Percentiles rank a stretch among this genome's conserved stretches.
phyloP scores from a whole-genome alignment of 1,140 invertebrate genomes.

The Cheumatopsyche charites region DNA sequence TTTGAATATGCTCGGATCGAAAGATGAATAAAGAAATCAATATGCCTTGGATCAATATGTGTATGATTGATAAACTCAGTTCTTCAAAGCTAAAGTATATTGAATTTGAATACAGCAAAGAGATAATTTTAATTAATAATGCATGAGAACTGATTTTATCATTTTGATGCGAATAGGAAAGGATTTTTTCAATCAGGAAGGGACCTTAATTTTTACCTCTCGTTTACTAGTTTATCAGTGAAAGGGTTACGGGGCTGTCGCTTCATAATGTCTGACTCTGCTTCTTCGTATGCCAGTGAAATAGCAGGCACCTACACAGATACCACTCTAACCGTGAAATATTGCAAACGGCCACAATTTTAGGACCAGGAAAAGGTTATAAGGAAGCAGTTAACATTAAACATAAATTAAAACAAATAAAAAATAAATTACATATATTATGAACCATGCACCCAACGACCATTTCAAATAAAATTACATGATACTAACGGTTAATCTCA shows the following conservation, averaged over 20 bases:
- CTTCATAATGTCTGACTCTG: conserved; percentile 99
- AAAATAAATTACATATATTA: conserved; percentile 2
- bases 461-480: background rate
- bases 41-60: background rate
- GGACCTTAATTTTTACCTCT: conserved; percentile 77
- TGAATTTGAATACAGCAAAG: background rate
- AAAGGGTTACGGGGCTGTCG: conserved; percentile 96
- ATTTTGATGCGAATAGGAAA: background rate
- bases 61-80: background rate
- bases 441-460: conserved; percentile 19
- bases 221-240: conserved; percentile 97
- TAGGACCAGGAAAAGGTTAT: conserved; percentile 8
- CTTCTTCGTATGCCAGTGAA: conserved; percentile 99
- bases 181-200: conserved; percentile 3
- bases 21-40: background rate
- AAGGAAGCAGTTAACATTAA: conserved; percentile 16
- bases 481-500: no score
- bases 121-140: background rate
- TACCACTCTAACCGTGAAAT: conserved; percentile 51
- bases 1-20: no score
- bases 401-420: conserved; percentile 23
- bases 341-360: conserved; percentile 32
- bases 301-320: conserved; percentile 94
- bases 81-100: background rate
- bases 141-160: background rate